Evolutionary conservation across 1,140 invertebrate species (phyloP).

Genomic region (Hylaeus anthracinus): DNA sequence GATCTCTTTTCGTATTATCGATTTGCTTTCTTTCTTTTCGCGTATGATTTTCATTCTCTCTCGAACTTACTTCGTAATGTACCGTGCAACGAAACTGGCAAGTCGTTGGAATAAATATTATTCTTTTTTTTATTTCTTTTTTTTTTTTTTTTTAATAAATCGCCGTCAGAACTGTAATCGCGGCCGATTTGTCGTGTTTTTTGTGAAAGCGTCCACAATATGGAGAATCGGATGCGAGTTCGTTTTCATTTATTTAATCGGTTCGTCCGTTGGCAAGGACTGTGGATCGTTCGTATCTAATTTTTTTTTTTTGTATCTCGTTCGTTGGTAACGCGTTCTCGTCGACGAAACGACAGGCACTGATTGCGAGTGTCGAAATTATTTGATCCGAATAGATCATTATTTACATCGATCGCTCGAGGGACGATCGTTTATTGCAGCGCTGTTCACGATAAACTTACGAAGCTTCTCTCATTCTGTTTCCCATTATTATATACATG

Average conservation of each 20-base stretch:
- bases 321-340: constrained; percentile 1
- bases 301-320: neutral
- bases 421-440: constrained; percentile 10
- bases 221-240: constrained; percentile 63
- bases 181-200: constrained; percentile 48
- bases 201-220: constrained; percentile 61
- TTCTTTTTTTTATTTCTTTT: constrained; percentile 27
- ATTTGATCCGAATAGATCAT: constrained; percentile 29
- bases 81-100: constrained; percentile 75
- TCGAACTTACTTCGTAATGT: constrained; percentile 56
- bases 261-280: constrained; percentile 11
- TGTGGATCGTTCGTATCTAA: constrained; percentile 2
- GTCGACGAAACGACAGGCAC: constrained; percentile 42
- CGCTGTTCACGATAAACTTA: neutral
- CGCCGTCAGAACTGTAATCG: constrained; percentile 34
- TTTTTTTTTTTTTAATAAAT: constrained; percentile 52
- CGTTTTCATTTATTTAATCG: constrained; percentile 22
- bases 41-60: constrained; percentile 45
- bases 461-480: neutral
- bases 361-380: constrained; percentile 48
- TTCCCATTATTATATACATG: neutral
- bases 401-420: constrained; percentile 19
- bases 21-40: constrained; percentile 53
- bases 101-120: constrained; percentile 76
- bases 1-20: constrained; percentile 67